Percentiles rank a stretch among this genome's conserved stretches.
Conservation (phyloP, 2,113 vertebrate genomes). For the Rallus limicola region DNA sequence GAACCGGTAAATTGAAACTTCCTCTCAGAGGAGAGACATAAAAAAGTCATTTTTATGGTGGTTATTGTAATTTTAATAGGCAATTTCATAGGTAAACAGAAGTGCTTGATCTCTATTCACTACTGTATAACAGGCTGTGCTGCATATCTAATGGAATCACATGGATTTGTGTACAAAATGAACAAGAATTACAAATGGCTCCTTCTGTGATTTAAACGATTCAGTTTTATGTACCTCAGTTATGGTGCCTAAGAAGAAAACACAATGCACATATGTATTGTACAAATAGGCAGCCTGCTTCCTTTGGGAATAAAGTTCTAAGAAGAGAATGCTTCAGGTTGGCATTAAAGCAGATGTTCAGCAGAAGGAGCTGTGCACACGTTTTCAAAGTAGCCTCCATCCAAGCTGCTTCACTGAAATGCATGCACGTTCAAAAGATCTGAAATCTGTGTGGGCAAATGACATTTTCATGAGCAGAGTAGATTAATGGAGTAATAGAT, state of each 20-base stretch:
- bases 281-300: neutral
- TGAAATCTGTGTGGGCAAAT: neutral
- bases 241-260: conserved; percentile 14
- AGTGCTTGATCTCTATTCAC: conserved; percentile 72
- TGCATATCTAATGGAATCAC: conserved; percentile 66
- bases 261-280: neutral
- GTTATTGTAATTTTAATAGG: conserved; percentile 69
- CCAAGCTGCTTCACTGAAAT: neutral
- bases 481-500: conserved; percentile 53
- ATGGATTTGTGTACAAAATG: conserved; percentile 63
- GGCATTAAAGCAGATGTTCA: conserved; percentile 40
- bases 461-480: conserved; percentile 37
- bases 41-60: conserved; percentile 54
- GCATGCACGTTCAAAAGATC: neutral
- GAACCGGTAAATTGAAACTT: conserved; percentile 58
- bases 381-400: neutral
- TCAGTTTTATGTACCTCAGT: conserved; percentile 30
- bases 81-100: conserved; percentile 73
- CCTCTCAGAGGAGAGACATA: conserved; percentile 63
- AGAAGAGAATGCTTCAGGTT: neutral
- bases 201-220: conserved; percentile 49
- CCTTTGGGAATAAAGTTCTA: conserved; percentile 10
- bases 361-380: conserved; percentile 44
- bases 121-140: conserved; percentile 46
- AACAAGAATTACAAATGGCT: conserved; percentile 68